A percentile compares a stretch with the other conserved stretches of the same genome.
phyloP scores from a whole-genome alignment of 2,888 invertebrate genomes.

The Balanococcus diminutus region DNA sequence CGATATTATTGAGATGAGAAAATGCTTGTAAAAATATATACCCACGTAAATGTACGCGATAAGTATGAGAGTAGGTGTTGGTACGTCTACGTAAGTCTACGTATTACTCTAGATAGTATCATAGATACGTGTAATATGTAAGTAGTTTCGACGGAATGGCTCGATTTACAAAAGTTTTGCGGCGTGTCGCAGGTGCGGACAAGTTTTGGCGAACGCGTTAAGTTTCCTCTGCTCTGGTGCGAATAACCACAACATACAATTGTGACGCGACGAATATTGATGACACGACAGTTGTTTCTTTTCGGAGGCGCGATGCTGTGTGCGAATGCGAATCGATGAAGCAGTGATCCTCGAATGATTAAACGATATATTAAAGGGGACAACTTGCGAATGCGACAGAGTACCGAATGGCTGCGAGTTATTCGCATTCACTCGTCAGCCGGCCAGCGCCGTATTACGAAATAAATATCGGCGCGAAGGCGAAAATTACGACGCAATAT shows the following conservation, averaged over 20 bases:
- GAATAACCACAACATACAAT: slow-evolving; percentile 6
- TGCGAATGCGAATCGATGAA: neutral
- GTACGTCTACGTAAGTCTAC: neutral
- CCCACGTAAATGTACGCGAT: neutral
- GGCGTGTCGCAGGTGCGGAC: neutral
- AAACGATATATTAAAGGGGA: neutral
- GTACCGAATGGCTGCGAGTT: neutral
- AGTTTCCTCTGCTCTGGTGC: neutral
- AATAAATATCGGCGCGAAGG: neutral
- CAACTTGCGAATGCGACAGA: neutral
- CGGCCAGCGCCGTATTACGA: neutral
- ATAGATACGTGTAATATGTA: no score
- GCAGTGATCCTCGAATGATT: slow-evolving; percentile 17
- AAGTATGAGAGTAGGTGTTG: neutral
- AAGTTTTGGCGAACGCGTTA: neutral
- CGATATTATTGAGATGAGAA: neutral
- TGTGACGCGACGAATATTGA: slow-evolving; percentile 9
- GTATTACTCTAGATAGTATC: no score
- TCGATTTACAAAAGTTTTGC: neutral
- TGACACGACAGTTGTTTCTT: slow-evolving; percentile 24
- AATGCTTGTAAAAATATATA: neutral
- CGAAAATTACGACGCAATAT: neutral
- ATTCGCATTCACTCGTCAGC: neutral
- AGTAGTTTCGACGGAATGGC: neutral
- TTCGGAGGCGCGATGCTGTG: neutral